A percentile compares a stretch with the other conserved stretches of the same genome.
phyloP scores from a whole-genome alignment of 2,888 invertebrate species.

The Gymnoscelis rufifasciata region DNA sequence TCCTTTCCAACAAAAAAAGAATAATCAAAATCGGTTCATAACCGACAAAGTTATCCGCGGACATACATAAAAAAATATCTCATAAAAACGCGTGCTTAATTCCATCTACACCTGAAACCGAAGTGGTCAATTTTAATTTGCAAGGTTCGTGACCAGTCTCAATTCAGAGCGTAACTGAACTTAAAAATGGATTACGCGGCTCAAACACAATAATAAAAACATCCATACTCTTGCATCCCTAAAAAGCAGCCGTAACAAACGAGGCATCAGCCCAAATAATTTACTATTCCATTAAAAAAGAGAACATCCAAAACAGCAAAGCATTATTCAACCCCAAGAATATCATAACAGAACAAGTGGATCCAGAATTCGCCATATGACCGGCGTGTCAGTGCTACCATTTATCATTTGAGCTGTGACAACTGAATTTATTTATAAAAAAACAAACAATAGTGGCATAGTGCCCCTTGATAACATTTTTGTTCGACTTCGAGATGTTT shows the following conservation, averaged over 20 bases:
- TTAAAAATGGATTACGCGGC: too few relatives aligned
- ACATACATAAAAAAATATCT: too few relatives aligned
- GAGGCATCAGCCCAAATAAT: slow-evolving; percentile 30
- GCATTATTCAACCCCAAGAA: slow-evolving; percentile 40
- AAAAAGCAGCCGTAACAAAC: neutral
- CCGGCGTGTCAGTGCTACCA: slow-evolving; percentile 62
- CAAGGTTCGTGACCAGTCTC: too few relatives aligned
- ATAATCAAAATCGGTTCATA: too few relatives aligned
- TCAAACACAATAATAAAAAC: too few relatives aligned
- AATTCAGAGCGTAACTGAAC: too few relatives aligned
- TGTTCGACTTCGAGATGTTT: slow-evolving; percentile 47
- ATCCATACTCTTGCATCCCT: neutral
- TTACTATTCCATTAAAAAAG: slow-evolving; percentile 23
- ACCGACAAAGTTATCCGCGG: too few relatives aligned
- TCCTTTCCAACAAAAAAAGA: too few relatives aligned
- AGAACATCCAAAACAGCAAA: slow-evolving; percentile 21
- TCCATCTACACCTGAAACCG: too few relatives aligned
- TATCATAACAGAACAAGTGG: slow-evolving; percentile 57
- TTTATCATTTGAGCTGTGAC: slow-evolving; percentile 74
- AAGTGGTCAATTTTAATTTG: too few relatives aligned
- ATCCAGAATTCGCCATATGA: slow-evolving; percentile 71
- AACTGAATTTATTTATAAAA: slow-evolving; percentile 76
- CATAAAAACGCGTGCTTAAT: too few relatives aligned
- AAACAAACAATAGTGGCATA: slow-evolving; percentile 66
- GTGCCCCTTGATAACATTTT: slow-evolving; percentile 58